phyloP scores from a whole-genome alignment of 1,140 invertebrate species.

The Aphis craccivora region DNA sequence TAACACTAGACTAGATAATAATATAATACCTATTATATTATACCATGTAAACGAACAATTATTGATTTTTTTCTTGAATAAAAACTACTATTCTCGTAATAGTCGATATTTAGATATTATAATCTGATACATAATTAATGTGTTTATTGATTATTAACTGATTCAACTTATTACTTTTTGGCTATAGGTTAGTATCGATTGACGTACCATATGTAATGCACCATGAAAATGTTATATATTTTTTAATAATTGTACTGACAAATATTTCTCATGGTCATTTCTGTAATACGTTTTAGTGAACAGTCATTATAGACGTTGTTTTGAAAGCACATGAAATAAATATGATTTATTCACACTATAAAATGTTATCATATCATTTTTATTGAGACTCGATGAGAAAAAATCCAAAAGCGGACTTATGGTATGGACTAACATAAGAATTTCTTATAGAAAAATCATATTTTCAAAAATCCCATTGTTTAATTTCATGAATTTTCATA shows the following conservation, averaged over 20 bases:
- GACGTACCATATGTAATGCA: too few species aligned
- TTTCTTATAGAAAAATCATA: neutral
- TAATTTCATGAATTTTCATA: neutral
- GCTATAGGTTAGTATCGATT: too few species aligned
- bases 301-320: neutral
- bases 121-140: neutral
- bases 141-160: neutral
- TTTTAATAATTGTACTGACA: neutral
- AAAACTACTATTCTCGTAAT: neutral
- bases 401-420: neutral
- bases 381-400: neutral
- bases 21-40: neutral
- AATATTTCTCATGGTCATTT: neutral
- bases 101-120: neutral
- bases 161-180: neutral
- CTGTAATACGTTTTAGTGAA: neutral
- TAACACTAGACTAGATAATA: neutral
- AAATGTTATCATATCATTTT: neutral
- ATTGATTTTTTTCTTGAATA: too few species aligned
- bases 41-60: too few species aligned
- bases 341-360: neutral
- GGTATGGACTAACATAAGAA: neutral
- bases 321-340: neutral
- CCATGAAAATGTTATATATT: neutral
- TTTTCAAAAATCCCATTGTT: neutral